Conservation (phyloP, 92 coral and sea anemone species). For the Porites rus region DNA sequence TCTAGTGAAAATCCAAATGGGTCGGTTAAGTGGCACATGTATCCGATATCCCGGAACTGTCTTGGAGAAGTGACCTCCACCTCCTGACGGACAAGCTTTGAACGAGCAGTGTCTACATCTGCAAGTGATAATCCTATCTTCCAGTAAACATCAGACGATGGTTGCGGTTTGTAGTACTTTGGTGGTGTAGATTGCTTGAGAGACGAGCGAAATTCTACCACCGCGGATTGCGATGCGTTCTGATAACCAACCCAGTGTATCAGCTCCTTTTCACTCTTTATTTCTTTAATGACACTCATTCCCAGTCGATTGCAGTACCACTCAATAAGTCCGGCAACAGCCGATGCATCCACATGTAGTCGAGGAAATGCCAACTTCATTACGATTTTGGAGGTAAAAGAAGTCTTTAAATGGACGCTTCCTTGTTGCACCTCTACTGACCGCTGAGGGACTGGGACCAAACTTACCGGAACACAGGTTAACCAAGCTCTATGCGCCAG, state of each 20-base stretch:
- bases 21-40: constrained; percentile 56
- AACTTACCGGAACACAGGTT: no score
- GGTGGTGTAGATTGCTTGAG: constrained; percentile 12
- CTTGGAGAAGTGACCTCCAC: constrained; percentile 37
- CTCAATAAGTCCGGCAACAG: constrained; percentile 21
- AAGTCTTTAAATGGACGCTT: no score
- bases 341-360: constrained; percentile 38
- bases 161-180: constrained; percentile 6
- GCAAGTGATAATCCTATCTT: constrained; percentile 61
- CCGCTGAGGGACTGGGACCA: no score
- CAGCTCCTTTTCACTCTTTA: constrained; percentile 12
- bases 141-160: constrained; percentile 60
- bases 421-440: no score
- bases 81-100: constrained; percentile 26
- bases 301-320: constrained; percentile 42
- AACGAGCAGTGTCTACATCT: constrained; percentile 57
- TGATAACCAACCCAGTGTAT: constrained; percentile 36
- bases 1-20: constrained; percentile 62
- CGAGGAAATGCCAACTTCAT: constrained; percentile 42
- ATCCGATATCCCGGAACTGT: constrained; percentile 64
- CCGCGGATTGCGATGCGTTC: constrained; percentile 6
- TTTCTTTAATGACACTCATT: constrained; percentile 22
- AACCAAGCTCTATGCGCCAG: no score
- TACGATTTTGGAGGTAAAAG: neutral
- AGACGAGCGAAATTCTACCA: constrained; percentile 32